These are phyloP conservation scores for Lipophrys pholis DNA, from an alignment of 2,113 vertebrate genomes.

Conservation along the genomic window DNA sequence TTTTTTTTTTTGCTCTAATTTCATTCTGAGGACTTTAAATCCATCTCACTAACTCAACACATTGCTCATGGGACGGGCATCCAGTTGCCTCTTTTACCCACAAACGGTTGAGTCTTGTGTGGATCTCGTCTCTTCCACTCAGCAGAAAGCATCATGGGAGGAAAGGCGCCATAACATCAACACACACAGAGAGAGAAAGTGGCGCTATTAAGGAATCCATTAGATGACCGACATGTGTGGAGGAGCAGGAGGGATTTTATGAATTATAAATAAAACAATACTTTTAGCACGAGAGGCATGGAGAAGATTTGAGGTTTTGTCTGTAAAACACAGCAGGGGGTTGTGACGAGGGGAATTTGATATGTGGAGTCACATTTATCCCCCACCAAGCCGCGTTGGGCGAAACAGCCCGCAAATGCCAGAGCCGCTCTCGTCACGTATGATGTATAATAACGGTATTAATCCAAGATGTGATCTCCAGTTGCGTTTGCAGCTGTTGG, in stretches of 20 bases:
- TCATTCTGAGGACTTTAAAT: conserved; percentile 53
- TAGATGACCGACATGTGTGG: conserved; percentile 2
- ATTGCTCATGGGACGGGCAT: conserved; percentile 53
- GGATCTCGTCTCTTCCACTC: conserved; percentile 13
- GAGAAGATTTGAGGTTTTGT: neutral
- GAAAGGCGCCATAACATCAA: conserved; percentile 8
- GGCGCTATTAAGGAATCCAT: conserved; percentile 17
- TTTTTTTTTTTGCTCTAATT: conserved; percentile 57
- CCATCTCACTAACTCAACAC: conserved; percentile 45
- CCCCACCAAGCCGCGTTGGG: neutral
- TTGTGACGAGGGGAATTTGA: neutral
- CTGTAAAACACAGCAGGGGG: neutral
- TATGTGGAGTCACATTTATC: conserved; percentile 1
- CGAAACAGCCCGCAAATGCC: neutral
- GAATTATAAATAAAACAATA: conserved; percentile 6
- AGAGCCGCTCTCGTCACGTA: neutral
- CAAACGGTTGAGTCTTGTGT: conserved; percentile 5
- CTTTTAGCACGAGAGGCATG: conserved; percentile 12
- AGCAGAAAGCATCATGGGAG: conserved; percentile 10
- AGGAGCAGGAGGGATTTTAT: conserved; percentile 15
- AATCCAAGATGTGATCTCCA: conserved; percentile 1
- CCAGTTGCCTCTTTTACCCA: conserved; percentile 23
- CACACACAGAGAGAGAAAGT: neutral
- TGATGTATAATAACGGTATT: conserved; percentile 25
- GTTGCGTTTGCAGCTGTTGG: conserved; percentile 29